Percentiles rank a stretch among this genome's conserved stretches.
Evolutionary conservation across 2,888 invertebrate species (phyloP).

Genomic region (Gryllus longicercus): DNA sequence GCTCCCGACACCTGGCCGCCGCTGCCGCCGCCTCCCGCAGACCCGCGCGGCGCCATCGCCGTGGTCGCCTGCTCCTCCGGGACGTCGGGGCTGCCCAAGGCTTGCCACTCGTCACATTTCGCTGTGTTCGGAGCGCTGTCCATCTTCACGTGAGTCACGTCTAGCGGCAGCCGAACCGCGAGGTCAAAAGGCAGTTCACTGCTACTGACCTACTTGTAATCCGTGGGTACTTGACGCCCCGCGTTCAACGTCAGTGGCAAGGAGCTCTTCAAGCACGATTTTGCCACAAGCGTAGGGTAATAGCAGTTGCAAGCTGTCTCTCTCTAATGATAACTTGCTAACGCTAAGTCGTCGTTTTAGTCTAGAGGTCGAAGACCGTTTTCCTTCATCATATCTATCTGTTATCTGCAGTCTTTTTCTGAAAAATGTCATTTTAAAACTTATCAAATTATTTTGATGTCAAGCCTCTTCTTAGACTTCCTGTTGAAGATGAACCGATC

Average conservation of each 20-base stretch:
- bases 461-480: too few species aligned
- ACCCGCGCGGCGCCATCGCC: neutral
- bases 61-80: neutral
- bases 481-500: too few species aligned
- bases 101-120: neutral
- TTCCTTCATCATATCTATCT: too few species aligned
- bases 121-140: neutral
- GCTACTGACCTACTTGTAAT: neutral
- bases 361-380: too few species aligned
- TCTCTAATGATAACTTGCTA: too few species aligned
- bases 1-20: neutral
- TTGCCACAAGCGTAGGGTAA: neutral
- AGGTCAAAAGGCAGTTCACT: too few species aligned
- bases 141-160: neutral
- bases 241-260: neutral
- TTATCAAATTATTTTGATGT: too few species aligned
- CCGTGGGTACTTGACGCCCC: neutral
- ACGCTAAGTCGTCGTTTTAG: too few species aligned
- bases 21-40: neutral
- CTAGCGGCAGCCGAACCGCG: too few species aligned
- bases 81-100: neutral
- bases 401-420: too few species aligned
- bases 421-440: too few species aligned
- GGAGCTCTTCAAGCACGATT: neutral
- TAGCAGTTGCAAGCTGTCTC: neutral